Base-by-base conservation (phyloP, 2,888 invertebrate genomes). In the Gymnocheta viridis region DNA sequence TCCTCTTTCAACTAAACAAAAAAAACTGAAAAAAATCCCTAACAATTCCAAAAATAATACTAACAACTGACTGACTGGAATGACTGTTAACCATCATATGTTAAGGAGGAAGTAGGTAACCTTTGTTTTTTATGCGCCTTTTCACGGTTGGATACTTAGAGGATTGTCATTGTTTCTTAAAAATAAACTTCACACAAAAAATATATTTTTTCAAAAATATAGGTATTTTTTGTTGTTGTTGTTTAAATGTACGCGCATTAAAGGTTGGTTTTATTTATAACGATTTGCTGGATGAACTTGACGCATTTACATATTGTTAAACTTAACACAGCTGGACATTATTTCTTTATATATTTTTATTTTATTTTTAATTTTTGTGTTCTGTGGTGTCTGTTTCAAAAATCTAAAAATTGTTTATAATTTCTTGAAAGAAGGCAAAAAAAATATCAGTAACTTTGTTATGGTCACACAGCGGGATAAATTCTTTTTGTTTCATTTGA, bases 241-340 rank as follows among this genome's bases (percentile, higher is more conserved):
- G 7, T 58, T 27, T 19, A 22, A 72, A 67, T 77, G 69, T 47
- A 17, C 47, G 47, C 47, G 47, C 27, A 29, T 49, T 32, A 77
- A 56, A 76, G 56, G 27, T 58, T 70, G 22, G 27, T 56, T 60
- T 64, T 82, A 76, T 82, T 76, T 80, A 81, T 81, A 84, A 84
- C 84, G 76, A 77, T 81, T 81, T 77, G 73, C 77, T 73, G 81
- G 67, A 54, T 77, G 84, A 84, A 81, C 77, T 84, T 84, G 81
- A 84, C 84, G 84, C 84, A 81, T 84, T 84, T 84, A 84, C 81
- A 84, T 84, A 84, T 78, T 81, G 84, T 84, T 84, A 84, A 84
- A 81, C 77, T 81, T 77, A 67, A 49, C 84, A 84, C 84, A 84
- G 84, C 84, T 81, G 84, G 84, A 84, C 84, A 81, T 73, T 69